Percentiles rank a stretch among this genome's conserved stretches.
phyloP scores from a whole-genome alignment of 2,888 invertebrate genomes.

The Eristalinus aeneus region DNA sequence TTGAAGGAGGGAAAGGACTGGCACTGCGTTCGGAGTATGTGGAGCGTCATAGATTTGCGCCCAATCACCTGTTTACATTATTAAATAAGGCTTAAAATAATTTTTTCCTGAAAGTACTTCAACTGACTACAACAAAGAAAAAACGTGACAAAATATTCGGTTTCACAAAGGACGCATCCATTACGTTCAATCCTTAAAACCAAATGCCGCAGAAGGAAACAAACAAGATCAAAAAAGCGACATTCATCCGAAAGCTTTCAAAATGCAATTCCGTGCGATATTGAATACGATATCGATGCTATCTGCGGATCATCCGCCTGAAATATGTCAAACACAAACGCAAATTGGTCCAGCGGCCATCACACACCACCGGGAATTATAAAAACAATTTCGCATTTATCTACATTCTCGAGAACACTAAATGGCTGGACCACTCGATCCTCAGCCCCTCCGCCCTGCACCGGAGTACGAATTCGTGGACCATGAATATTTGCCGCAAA shows the following conservation, averaged over 20 bases:
- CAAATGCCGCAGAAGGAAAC: neutral
- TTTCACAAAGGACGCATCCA: neutral
- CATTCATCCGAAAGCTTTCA: neutral
- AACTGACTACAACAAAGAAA: too few species aligned
- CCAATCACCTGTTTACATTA: too few species aligned
- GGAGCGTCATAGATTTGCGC: too few species aligned
- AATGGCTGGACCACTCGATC: conserved; percentile 26
- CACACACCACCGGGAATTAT: neutral
- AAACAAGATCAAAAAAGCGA: too few species aligned
- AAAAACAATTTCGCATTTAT: neutral
- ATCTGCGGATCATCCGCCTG: conserved; percentile 6
- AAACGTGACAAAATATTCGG: neutral
- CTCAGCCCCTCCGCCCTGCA: conserved; percentile 25
- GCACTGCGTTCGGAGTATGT: too few species aligned
- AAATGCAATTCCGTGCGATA: neutral
- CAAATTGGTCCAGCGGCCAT: neutral
- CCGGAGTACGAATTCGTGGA: conserved; percentile 4
- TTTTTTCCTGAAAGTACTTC: too few species aligned
- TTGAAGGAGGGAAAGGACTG: neutral
- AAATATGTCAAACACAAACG: conserved; percentile 22
- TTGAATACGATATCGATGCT: neutral
- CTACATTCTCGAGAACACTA: conserved; percentile 25
- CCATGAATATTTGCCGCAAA: conserved; percentile 44
- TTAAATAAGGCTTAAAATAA: too few species aligned
- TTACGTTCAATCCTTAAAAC: neutral